phyloP scores from a whole-genome alignment of 2,113 vertebrate species.

The Notarius quadriscutis region DNA sequence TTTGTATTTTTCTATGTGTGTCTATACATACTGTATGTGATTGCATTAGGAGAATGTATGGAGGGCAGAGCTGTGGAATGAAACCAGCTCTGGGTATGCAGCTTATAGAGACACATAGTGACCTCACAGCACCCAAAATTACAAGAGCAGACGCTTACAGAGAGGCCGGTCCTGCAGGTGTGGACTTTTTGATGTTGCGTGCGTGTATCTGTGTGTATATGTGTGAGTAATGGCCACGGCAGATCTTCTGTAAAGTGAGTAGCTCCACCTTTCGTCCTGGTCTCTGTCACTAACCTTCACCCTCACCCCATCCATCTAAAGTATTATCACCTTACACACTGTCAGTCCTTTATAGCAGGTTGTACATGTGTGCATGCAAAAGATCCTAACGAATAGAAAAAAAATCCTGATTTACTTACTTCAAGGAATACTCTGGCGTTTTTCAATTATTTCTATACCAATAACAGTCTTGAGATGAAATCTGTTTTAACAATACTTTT shows the following conservation, averaged over 20 bases:
- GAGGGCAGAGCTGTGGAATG: not conserved
- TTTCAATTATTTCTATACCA: not conserved
- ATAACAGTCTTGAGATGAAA: not conserved
- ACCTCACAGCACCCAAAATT: constrained; percentile 50
- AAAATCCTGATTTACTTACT: not conserved
- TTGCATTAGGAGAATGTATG: constrained; percentile 12
- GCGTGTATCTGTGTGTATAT: constrained; percentile 34
- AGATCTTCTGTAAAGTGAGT: constrained; percentile 53
- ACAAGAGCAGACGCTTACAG: constrained; percentile 45
- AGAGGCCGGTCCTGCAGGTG: constrained; percentile 50
- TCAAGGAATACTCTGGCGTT: not conserved
- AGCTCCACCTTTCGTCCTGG: constrained; percentile 30
- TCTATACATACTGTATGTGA: not conserved
- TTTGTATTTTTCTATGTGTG: not conserved
- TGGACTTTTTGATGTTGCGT: constrained; percentile 36
- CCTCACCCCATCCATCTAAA: constrained; percentile 41
- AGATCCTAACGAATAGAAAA: not conserved
- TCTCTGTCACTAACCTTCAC: constrained; percentile 46
- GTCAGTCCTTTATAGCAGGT: constrained; percentile 3
- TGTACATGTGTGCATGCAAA: constrained; percentile 10
- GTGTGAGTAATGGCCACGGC: constrained; percentile 41
- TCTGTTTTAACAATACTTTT: not conserved
- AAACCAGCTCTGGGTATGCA: constrained; percentile 13
- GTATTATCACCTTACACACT: constrained; percentile 44
- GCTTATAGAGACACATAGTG: constrained; percentile 34